Evolutionary conservation across 1,140 invertebrate genomes (phyloP), one percentile per base, ranked within the genome.

Genomic region (Daktulosphaira vitifoliae): DNA sequence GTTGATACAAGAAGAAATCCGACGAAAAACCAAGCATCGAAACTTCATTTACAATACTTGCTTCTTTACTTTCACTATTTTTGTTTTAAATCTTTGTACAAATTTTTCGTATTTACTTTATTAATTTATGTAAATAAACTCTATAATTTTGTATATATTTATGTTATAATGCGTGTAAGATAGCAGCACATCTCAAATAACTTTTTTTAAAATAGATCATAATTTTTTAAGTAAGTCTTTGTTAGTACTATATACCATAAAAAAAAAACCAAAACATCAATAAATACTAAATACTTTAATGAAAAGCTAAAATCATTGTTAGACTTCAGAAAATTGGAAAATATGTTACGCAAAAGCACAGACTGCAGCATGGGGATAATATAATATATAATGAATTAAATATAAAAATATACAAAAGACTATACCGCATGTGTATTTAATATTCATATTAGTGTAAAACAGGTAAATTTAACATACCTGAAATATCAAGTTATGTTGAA

Each of bases 291-390:
- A n/a, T n/a, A n/a, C n/a, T n/a, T n/a, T n/a, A n/a, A n/a, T n/a
- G n/a, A n/a, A n/a, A n/a, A n/a, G n/a, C n/a, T n/a, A n/a, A n/a
- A 20, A 62, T 8, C n/a, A 20, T 26, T 8, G 39, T 44, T 51
- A 52, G 69, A 69, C 70, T 70, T 70, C 69, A 68, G 51, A 66
- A 67, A 62, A 70, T 68, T 54, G 49, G 56, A 65, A 46, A 39
- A 18, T 65, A 67, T 46, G 44, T 68, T 54, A 46, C 52, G 51
- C 62, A 64, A 64, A 67, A 68, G 70, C 70, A 71, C 70, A 69
- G 70, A 70, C 69, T 69, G 70, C 70, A 70, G 70, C 70, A 71
- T 70, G 69, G 69, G 67, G 68, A 54, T 54, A 38, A 53, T 42
- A 53, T 15, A 53, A 26, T 33, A n/a, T 16, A 9, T 51, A 25